These are phyloP conservation scores for Brachionus paranguensis DNA, from an alignment of 1,140 invertebrate genomes.

Conservation along the genomic window DNA sequence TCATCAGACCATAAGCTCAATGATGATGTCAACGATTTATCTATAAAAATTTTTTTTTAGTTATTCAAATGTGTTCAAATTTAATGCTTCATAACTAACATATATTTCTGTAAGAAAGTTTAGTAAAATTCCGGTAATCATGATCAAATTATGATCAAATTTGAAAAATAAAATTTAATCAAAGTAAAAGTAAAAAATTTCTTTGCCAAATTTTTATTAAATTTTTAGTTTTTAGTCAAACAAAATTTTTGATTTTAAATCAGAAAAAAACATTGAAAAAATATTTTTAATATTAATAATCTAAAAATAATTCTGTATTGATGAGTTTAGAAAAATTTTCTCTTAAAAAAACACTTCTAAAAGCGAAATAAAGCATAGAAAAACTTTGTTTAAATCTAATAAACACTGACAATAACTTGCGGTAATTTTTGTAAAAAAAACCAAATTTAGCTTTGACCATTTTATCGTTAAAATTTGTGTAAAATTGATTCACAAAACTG, in stretches of 20 bases:
- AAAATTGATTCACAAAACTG: conserved; percentile 5
- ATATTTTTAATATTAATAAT: background rate
- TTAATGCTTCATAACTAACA: too few relatives aligned
- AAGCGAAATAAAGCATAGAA: conserved; percentile 11
- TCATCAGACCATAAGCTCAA: too few relatives aligned
- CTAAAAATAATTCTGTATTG: background rate
- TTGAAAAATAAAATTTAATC: too few relatives aligned
- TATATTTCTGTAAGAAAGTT: too few relatives aligned
- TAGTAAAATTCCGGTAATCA: too few relatives aligned
- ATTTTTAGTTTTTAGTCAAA: background rate
- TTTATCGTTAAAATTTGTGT: conserved; percentile 9
- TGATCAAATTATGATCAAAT: too few relatives aligned
- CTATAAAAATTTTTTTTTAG: too few relatives aligned
- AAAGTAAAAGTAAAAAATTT: too few relatives aligned
- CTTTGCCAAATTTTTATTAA: too few relatives aligned
- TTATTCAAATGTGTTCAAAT: too few relatives aligned
- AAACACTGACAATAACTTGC: background rate
- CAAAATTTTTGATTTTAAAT: background rate
- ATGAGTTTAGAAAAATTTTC: conserved; percentile 18
- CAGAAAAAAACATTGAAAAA: background rate
- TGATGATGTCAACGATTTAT: too few relatives aligned
- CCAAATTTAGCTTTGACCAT: background rate
- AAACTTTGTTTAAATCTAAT: conserved; percentile 25
- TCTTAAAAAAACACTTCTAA: conserved; percentile 19
- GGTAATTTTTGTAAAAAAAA: background rate